These are phyloP conservation scores for Percopsis transmontana DNA, from an alignment of 2,113 vertebrate species.

Conservation along the genomic window DNA sequence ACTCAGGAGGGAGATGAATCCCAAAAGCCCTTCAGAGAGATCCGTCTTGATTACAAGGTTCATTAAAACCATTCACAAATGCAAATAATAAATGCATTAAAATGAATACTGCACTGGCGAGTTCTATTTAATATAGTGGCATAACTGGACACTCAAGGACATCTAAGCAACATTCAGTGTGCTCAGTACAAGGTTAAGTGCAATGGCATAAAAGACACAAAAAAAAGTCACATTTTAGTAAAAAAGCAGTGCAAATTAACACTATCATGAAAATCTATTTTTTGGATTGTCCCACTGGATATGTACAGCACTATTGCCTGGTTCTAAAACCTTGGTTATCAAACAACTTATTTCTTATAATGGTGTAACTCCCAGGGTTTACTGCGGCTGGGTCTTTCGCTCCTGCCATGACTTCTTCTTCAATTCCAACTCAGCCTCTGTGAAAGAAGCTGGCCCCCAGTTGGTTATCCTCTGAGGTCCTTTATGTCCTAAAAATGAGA, in stretches of 20 bases:
- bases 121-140: no score
- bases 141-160: no score
- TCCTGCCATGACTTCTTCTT: slow-evolving; percentile 88
- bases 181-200: no score
- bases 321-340: not conserved
- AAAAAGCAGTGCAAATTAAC: no score
- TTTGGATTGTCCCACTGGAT: not conserved
- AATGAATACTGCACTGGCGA: no score
- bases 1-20: not conserved
- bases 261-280: not conserved
- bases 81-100: no score
- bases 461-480: slow-evolving; percentile 85
- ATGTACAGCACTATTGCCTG: not conserved
- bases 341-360: not conserved
- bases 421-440: slow-evolving; percentile 83
- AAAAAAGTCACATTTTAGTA: no score
- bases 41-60: not conserved
- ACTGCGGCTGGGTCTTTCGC: slow-evolving; percentile 76
- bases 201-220: no score
- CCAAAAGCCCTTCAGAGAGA: not conserved
- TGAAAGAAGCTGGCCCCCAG: slow-evolving; percentile 89
- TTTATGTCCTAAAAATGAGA: slow-evolving; percentile 79
- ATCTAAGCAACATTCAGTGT: no score
- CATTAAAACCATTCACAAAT: not conserved
- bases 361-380: slow-evolving; percentile 5